These are phyloP conservation scores for Ichneumon xanthorius DNA, from an alignment of 2,888 invertebrate genomes.

Conservation along the genomic window DNA sequence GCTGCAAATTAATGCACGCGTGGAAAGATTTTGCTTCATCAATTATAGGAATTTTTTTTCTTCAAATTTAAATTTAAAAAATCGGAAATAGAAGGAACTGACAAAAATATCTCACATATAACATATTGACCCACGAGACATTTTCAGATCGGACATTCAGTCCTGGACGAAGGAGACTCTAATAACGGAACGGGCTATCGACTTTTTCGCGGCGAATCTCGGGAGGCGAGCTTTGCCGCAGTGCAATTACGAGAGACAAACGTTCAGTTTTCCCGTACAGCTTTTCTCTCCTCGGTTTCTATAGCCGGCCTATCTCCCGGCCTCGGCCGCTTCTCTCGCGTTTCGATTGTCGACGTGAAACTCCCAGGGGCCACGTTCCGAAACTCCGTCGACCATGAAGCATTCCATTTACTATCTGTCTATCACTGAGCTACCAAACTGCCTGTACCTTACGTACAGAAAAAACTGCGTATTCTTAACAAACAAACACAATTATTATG, in stretches of 20 bases:
- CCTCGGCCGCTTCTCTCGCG: conserved; percentile 10
- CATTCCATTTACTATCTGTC: conserved; percentile 24
- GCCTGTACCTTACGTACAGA: background rate
- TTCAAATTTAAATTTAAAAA: background rate
- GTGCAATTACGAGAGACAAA: conserved; percentile 54
- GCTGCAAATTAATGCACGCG: background rate
- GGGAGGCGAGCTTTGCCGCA: conserved; percentile 22
- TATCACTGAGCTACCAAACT: background rate
- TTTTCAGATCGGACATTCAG: background rate
- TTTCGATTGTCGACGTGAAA: conserved; percentile 38
- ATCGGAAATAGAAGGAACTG: background rate
- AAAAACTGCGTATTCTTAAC: too few relatives aligned
- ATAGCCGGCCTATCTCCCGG: background rate
- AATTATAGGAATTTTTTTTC: background rate
- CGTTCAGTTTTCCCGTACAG: conserved; percentile 11
- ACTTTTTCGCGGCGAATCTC: conserved; percentile 34
- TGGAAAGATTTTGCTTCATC: background rate
- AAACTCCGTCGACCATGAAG: conserved; percentile 32
- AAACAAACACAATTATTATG: background rate
- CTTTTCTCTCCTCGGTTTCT: conserved; percentile 18
- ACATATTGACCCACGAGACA: background rate
- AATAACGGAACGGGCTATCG: conserved; percentile 41
- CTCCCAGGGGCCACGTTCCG: conserved; percentile 14
- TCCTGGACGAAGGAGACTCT: conserved; percentile 2
- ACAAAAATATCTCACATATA: background rate